phyloP scores from a whole-genome alignment of 35 echinoderm and acorn worm genomes.

The Apostichopus japonicus region DNA sequence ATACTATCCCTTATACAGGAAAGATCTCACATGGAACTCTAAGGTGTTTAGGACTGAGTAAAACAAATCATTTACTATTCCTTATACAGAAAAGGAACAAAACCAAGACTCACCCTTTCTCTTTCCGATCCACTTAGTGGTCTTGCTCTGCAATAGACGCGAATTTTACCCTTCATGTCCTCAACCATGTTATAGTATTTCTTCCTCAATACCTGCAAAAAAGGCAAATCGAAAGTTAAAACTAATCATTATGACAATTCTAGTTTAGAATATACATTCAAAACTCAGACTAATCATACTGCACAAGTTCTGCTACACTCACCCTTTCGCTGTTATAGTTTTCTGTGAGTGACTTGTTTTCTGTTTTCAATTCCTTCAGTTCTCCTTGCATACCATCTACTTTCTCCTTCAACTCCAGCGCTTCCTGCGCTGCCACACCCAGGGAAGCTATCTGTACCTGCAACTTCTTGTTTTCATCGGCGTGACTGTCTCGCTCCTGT shows the following conservation, averaged over 20 bases:
- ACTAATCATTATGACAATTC: too few relatives aligned
- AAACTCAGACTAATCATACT: too few relatives aligned
- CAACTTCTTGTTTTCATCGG: slow-evolving; percentile 80
- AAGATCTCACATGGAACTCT: too few relatives aligned
- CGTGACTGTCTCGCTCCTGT: slow-evolving; percentile 68
- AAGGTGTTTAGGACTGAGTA: background rate
- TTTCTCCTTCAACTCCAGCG: slow-evolving; percentile 92
- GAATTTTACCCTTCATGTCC: slow-evolving; percentile 99
- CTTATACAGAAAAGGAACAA: background rate
- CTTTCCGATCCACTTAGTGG: slow-evolving; percentile 86
- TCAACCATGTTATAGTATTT: slow-evolving; percentile 99
- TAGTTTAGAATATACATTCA: too few relatives aligned
- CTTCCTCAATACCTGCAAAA: slow-evolving; percentile 85
- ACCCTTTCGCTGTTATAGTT: slow-evolving; percentile 99
- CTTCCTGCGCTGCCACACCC: slow-evolving; percentile 88
- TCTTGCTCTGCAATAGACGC: slow-evolving; percentile 91
- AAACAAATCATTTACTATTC: background rate
- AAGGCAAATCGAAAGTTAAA: too few relatives aligned
- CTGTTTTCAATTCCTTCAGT: slow-evolving; percentile 75
- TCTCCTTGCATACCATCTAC: slow-evolving; percentile 59
- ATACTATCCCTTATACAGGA: too few relatives aligned
- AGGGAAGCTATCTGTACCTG: slow-evolving; percentile 74
- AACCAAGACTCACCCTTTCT: slow-evolving; percentile 70
- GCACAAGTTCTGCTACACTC: background rate
- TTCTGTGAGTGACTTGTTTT: slow-evolving; percentile 75